Percentiles rank a stretch among this genome's conserved stretches.
Conservation (phyloP, 2,888 invertebrate species). For the Allygus modestus region DNA sequence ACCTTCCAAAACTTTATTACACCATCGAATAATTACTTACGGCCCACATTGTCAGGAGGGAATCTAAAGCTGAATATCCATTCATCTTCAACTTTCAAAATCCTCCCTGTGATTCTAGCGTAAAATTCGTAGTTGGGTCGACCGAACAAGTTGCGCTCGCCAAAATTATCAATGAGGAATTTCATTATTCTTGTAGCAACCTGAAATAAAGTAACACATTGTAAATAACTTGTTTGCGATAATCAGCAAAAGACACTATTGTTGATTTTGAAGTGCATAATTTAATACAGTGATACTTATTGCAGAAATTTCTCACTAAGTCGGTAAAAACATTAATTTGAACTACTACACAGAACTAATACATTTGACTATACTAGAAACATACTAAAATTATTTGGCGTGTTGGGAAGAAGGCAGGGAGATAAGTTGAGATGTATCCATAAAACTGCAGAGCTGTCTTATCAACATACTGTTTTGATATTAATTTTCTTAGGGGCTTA, state of each 20-base stretch:
- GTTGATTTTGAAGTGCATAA: background rate
- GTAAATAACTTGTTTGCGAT: conserved; percentile 51
- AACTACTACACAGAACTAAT: background rate
- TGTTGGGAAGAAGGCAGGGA: too few relatives aligned
- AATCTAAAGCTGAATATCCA: conserved; percentile 97
- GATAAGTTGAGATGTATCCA: too few relatives aligned
- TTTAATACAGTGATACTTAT: background rate
- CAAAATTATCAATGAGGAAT: conserved; percentile 98
- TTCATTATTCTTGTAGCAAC: conserved; percentile 98
- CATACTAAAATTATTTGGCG: background rate
- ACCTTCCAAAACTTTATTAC: too few relatives aligned
- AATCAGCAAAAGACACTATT: conserved; percentile 1
- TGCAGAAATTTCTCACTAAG: background rate
- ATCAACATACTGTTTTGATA: too few relatives aligned
- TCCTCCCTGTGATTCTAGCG: conserved; percentile 94
- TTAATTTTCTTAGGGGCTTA: too few relatives aligned
- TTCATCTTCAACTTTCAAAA: conserved; percentile 94
- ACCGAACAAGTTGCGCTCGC: conserved; percentile 96
- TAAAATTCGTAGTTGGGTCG: conserved; percentile 97
- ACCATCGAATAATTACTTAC: conserved; percentile 43
- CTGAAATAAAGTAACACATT: conserved; percentile 75
- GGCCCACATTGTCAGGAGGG: conserved; percentile 81
- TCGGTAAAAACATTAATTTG: background rate
- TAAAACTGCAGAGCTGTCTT: too few relatives aligned
- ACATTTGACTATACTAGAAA: background rate